Conservation (phyloP, 2,888 invertebrate species). For the Drosophila niveifrons region DNA sequence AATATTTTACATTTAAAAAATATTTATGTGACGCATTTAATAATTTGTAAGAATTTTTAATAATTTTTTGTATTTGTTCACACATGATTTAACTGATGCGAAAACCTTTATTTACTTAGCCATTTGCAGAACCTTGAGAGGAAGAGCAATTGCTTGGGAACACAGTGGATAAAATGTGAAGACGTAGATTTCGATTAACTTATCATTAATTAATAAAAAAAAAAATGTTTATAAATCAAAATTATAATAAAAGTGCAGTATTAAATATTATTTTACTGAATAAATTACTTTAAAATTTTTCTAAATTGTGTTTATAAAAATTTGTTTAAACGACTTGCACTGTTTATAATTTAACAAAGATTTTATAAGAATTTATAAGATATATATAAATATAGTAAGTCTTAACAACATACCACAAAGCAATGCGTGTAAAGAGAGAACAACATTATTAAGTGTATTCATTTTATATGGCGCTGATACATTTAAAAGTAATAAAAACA, state of each 20-base stretch:
- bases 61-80: background rate
- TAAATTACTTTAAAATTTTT: too few species aligned
- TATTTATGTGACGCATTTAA: too few species aligned
- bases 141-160: background rate
- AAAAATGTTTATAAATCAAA: background rate
- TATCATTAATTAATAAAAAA: background rate
- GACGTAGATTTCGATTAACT: background rate
- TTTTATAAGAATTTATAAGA: too few species aligned
- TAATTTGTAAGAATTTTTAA: too few species aligned
- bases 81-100: background rate
- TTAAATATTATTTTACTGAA: too few species aligned
- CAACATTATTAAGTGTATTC: conserved; percentile 4
- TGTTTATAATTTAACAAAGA: too few species aligned
- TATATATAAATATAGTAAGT: background rate
- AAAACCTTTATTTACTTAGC: conserved; percentile 3
- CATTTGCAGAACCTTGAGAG: background rate
- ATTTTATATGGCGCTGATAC: conserved; percentile 36
- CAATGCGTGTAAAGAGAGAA: background rate
- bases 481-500: conserved; percentile 36
- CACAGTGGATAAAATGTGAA: conserved; percentile 4
- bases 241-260: too few species aligned
- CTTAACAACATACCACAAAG: background rate
- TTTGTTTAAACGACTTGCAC: too few species aligned
- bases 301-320: too few species aligned
- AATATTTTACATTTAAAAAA: background rate